A percentile compares a stretch with the other conserved stretches of the same genome.
Evolutionary conservation across 1,140 invertebrate species (phyloP).

Genomic region (Heliconius eleuchia): DNA sequence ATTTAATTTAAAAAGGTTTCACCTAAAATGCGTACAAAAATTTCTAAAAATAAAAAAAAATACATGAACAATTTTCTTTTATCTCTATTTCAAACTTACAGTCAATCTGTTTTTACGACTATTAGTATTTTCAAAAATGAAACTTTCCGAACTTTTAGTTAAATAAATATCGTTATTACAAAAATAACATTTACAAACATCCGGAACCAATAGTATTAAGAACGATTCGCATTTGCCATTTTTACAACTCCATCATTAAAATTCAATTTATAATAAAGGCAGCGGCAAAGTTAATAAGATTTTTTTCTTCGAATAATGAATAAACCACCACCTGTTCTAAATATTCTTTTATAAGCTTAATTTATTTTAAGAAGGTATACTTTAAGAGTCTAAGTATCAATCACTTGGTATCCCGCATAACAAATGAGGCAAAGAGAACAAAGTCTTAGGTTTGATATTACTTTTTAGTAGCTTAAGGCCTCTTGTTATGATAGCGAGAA

Average conservation of each 20-base stretch:
- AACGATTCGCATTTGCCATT: not conserved
- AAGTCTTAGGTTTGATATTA: not conserved
- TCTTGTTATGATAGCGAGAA: too few relatives aligned
- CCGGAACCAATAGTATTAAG: not conserved
- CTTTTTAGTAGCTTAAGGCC: too few relatives aligned
- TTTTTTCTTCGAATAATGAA: not conserved
- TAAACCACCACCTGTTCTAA: not conserved
- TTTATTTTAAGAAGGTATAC: not conserved
- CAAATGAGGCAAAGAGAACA: not conserved
- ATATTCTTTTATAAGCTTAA: not conserved
- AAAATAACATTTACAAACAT: not conserved
- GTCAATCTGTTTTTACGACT: too few relatives aligned
- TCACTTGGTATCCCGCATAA: not conserved
- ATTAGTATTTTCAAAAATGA: too few relatives aligned
- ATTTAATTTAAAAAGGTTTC: too few relatives aligned
- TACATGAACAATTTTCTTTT: too few relatives aligned
- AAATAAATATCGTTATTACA: not conserved
- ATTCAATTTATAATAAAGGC: slow-evolving; percentile 6
- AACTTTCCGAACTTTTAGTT: too few relatives aligned
- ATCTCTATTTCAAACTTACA: too few relatives aligned
- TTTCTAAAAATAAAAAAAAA: too few relatives aligned
- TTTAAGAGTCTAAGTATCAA: not conserved
- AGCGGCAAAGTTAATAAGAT: not conserved
- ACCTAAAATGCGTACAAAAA: too few relatives aligned
- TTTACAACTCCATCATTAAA: not conserved